Base-by-base conservation (phyloP, 2,888 invertebrate genomes). In the Catocala fraxini region DNA sequence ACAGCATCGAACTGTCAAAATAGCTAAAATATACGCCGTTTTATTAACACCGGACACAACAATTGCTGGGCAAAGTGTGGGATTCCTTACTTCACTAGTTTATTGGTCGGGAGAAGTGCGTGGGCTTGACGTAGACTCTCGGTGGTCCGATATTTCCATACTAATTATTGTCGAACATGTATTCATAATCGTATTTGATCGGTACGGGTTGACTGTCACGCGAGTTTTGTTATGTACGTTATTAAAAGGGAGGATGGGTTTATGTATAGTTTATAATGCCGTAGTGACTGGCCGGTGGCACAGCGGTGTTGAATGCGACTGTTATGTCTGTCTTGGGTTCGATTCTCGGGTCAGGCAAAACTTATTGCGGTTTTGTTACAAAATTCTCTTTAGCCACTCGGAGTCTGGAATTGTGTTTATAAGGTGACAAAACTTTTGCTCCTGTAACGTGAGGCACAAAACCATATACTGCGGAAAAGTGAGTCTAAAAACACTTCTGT, bases 1-100 rank as follows among this genome's bases (percentile, higher is more conserved):
- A 92, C 89, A 89, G 90, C 89, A 90, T 84, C 75, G 83, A 90
- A 90, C 92, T 93, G 93, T 93, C 93, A 93, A 93, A 93, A 93
- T 93, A 90, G 89, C 86, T 93, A 90, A 93, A 91, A 92, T 94
- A 93, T 93, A 89, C 79, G 85, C 83, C 91, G 89, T 93, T 93
- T 92, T 92, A 93, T 92, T 92, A 93, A 91, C 90, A 88, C 89
- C 82, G 87, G 88, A 88, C 89, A 84, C 87, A 88, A 92, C 91
- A 91, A 92, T 92, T 89, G 92, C 85, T 81, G 86, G 83, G 85
- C 86, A 85, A 87, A 89, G 90, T 91, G 92, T 93, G 91, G 91
- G 90, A 92, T 91, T 92, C 91, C 90, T 89, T 88, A 88, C 85
- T 88, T 82, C 84, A 80, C 83, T 89, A 89, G 86, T 92, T 91